Conservation (phyloP, 2,888 invertebrate species). For the Xestia xanthographa region DNA sequence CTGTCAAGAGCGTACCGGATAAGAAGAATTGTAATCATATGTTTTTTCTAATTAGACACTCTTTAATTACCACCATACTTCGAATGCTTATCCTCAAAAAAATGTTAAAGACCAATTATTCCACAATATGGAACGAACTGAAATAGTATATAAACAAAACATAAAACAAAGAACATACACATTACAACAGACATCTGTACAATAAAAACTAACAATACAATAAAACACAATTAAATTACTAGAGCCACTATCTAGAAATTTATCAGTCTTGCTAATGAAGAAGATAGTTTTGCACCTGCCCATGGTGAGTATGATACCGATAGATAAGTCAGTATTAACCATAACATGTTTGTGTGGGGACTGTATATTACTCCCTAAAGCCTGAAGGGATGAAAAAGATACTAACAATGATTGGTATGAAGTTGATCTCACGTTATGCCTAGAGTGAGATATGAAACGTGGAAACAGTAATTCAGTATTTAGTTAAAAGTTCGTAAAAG, state of each 20-base stretch:
- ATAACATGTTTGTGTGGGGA: constrained; percentile 49
- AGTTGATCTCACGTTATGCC: background rate
- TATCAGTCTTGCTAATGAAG: constrained; percentile 63
- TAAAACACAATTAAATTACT: constrained; percentile 53
- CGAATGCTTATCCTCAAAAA: background rate
- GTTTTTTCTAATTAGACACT: too few species aligned
- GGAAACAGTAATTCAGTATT: background rate
- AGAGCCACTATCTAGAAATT: constrained; percentile 50
- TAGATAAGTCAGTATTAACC: constrained; percentile 44
- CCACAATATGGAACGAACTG: background rate
- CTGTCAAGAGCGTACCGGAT: too few species aligned
- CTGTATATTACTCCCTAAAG: constrained; percentile 7
- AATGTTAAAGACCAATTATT: background rate
- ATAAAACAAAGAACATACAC: constrained; percentile 22
- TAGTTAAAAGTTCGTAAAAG: background rate
- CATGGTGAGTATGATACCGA: constrained; percentile 39
- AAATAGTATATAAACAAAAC: constrained; percentile 4
- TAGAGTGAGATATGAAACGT: background rate
- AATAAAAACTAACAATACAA: constrained; percentile 47
- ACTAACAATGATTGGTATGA: constrained; percentile 10
- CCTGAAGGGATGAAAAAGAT: constrained; percentile 28
- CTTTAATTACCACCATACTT: background rate
- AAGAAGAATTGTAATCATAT: too few species aligned
- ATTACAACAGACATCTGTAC: constrained; percentile 37
- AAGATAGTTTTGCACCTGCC: constrained; percentile 63